phyloP scores from a whole-genome alignment of 2,113 vertebrate genomes.

The Myocastor coypus region DNA sequence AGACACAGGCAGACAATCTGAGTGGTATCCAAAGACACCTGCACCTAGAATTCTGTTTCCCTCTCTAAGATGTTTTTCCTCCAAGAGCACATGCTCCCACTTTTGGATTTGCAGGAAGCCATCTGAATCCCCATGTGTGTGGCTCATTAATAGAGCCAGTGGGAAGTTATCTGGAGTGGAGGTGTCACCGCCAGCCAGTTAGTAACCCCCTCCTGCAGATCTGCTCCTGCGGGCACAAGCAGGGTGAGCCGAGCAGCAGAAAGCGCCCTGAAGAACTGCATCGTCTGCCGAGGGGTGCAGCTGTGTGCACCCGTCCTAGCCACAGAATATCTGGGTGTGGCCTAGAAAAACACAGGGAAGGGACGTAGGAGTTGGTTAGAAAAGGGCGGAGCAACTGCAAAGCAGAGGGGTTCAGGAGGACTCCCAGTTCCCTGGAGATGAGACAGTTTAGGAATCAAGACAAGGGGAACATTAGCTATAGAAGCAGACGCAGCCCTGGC shows the following conservation, averaged over 20 bases:
- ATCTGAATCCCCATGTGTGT: constrained; percentile 84
- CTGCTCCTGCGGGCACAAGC: neutral
- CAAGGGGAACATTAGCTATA: neutral
- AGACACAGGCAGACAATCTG: constrained; percentile 81
- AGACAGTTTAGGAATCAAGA: neutral
- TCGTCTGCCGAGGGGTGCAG: neutral
- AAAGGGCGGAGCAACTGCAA: neutral
- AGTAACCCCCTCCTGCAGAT: constrained; percentile 46
- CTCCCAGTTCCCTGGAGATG: constrained; percentile 33
- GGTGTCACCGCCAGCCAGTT: constrained; percentile 63
- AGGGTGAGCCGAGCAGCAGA: neutral
- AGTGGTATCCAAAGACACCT: constrained; percentile 80
- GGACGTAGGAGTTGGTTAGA: neutral
- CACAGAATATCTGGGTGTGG: neutral
- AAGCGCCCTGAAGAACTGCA: neutral
- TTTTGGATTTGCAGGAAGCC: constrained; percentile 76
- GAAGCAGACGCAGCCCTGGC: neutral
- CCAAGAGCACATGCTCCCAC: constrained; percentile 77
- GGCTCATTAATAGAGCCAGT: constrained; percentile 77
- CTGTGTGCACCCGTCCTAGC: neutral
- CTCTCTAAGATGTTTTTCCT: constrained; percentile 69
- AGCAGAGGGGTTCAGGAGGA: neutral
- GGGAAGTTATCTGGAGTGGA: constrained; percentile 66
- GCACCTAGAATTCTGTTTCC: constrained; percentile 71
- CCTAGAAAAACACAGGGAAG: neutral